phyloP scores from a whole-genome alignment of 1,140 invertebrate species.

The Ditylenchus dipsaci region DNA sequence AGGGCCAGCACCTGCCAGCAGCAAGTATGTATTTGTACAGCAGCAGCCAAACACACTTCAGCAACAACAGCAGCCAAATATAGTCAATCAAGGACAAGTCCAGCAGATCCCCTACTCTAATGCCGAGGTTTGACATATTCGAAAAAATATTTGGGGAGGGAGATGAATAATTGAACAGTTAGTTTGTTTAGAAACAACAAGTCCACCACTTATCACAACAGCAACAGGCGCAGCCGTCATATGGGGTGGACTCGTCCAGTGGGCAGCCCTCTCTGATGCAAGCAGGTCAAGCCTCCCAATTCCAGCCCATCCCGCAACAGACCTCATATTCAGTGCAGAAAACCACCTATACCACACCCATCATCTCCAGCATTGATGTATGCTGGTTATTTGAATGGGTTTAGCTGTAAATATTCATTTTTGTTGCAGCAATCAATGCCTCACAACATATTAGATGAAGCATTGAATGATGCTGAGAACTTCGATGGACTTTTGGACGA shows the following conservation, averaged over 20 bases:
- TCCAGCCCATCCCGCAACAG: constrained; percentile 5
- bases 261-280: background rate
- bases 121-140: no score
- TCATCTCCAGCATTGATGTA: constrained; percentile 6
- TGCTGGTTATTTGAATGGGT: background rate
- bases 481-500: background rate
- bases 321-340: constrained; percentile 3
- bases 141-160: no score
- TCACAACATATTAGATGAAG: constrained; percentile 35
- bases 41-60: background rate
- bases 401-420: no score
- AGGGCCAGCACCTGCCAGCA: background rate
- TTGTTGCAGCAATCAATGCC: constrained; percentile 36
- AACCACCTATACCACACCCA: constrained; percentile 5
- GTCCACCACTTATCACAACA: background rate
- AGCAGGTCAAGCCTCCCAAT: background rate
- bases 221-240: background rate
- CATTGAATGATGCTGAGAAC: constrained; percentile 38
- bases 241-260: background rate
- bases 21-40: background rate
- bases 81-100: background rate
- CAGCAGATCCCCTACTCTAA: no score
- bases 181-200: no score
- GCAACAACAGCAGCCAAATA: background rate
- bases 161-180: no score